Conservation (phyloP, 2,888 invertebrate genomes). For the Sympetrum striolatum region DNA sequence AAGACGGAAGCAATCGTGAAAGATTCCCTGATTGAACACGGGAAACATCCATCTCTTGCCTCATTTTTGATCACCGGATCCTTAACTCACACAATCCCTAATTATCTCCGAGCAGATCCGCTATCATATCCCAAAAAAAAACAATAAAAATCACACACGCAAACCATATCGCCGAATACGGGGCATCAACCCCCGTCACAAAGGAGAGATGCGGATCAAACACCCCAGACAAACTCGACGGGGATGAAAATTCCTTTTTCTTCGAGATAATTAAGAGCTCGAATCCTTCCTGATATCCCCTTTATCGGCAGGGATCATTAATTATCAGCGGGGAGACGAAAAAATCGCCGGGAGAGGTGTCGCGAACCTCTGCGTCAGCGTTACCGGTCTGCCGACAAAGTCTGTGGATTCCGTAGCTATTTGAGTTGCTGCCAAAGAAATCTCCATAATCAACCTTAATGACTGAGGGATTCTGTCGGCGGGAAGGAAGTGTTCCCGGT, state of each 20-base stretch:
- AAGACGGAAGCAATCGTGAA: too few species aligned
- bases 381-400: neutral
- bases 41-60: too few species aligned
- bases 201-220: neutral
- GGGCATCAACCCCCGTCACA: neutral
- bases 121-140: too few species aligned
- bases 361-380: neutral
- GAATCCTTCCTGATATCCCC: neutral
- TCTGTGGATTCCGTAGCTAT: neutral
- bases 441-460: constrained; percentile 4
- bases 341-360: neutral
- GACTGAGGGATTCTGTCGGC: neutral
- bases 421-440: neutral
- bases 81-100: too few species aligned
- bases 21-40: too few species aligned
- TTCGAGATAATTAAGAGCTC: neutral
- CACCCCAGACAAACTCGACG: neutral
- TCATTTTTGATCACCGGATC: too few species aligned
- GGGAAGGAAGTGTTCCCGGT: neutral
- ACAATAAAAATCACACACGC: too few species aligned
- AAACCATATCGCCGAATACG: too few species aligned
- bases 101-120: too few species aligned
- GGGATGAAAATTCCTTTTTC: neutral
- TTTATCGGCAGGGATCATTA: neutral
- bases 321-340: neutral